Evolutionary conservation across 2,888 invertebrate species (phyloP).

Genomic region (Aporophyla nigra): DNA sequence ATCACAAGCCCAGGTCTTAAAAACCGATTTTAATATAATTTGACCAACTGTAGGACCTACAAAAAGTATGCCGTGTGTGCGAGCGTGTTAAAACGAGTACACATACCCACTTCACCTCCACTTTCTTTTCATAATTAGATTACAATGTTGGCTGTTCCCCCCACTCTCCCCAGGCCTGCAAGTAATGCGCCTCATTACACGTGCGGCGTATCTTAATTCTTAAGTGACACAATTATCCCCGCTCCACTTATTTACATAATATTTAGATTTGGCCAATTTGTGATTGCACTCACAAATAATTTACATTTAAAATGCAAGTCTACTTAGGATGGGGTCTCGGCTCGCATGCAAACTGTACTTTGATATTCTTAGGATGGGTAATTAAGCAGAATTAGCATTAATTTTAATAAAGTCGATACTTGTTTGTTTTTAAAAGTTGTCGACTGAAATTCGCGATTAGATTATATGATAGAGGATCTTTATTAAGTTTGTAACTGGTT

Average conservation of each 20-base stretch:
- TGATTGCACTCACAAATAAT: constrained; percentile 70
- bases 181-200: constrained; percentile 54
- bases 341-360: constrained; percentile 52
- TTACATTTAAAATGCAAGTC: constrained; percentile 69
- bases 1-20: neutral
- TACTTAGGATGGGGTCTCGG: constrained; percentile 25
- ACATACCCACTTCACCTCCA: neutral
- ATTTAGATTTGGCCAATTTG: constrained; percentile 67
- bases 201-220: constrained; percentile 54
- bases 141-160: constrained; percentile 11
- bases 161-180: constrained; percentile 31
- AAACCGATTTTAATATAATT: neutral
- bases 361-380: constrained; percentile 34
- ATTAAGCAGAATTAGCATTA: constrained; percentile 38
- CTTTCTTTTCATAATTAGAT: constrained; percentile 40
- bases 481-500: neutral
- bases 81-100: neutral
- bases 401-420: constrained; percentile 24
- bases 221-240: constrained; percentile 62
- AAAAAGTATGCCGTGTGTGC: neutral
- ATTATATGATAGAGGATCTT: neutral
- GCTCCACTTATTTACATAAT: constrained; percentile 66
- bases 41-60: neutral
- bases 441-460: neutral
- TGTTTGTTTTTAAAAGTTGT: constrained; percentile 12